Conservation (phyloP, 2,797 vertebrate species). For the Xenops minutus region DNA sequence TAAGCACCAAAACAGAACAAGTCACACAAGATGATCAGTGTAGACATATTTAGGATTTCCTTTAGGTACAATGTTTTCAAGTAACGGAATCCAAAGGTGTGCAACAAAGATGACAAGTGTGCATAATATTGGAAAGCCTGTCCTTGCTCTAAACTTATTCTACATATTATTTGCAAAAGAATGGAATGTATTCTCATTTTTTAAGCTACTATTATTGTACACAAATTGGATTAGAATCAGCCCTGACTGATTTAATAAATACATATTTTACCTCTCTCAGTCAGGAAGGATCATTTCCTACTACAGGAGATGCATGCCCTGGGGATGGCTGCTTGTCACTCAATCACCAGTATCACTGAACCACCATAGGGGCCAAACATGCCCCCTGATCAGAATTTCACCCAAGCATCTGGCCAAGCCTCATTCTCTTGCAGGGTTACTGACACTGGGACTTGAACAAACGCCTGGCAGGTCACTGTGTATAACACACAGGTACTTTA, state of each 20-base stretch:
- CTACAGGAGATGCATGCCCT: neutral
- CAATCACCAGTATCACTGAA: neutral
- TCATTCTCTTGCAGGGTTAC: neutral
- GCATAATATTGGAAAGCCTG: neutral
- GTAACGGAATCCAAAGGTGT: slow-evolving; percentile 45
- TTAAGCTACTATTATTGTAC: neutral
- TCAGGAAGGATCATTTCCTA: neutral
- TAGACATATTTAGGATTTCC: neutral
- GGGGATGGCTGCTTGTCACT: neutral
- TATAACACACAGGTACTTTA: neutral
- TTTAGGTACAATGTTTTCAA: slow-evolving; percentile 17
- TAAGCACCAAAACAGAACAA: slow-evolving; percentile 45
- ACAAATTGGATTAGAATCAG: neutral
- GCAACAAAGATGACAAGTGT: neutral
- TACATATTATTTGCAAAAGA: neutral
- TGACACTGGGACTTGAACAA: neutral
- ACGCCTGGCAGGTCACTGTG: neutral
- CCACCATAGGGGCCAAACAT: neutral
- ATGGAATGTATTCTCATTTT: slow-evolving; percentile 49
- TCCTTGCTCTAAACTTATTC: neutral
- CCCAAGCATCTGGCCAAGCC: neutral
- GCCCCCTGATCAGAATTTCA: neutral
- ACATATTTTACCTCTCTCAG: neutral
- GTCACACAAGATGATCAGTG: neutral
- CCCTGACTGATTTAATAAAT: neutral